Conservation (phyloP, 1,140 invertebrate species). For the Psilanteris sp. region DNA sequence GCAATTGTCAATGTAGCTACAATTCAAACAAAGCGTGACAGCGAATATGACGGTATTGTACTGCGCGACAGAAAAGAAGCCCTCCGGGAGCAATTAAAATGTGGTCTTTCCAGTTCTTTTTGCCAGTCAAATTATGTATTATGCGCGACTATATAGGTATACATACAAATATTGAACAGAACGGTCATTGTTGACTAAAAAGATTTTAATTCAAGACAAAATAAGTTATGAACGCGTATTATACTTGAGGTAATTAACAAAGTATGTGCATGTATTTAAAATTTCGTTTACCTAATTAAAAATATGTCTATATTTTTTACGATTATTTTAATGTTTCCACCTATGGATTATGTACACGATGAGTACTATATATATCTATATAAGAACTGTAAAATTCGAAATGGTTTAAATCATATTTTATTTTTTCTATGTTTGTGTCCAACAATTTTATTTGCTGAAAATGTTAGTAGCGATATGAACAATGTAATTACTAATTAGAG, state of each 20-base stretch:
- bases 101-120: constrained; percentile 58
- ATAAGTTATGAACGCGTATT: constrained; percentile 8
- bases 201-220: constrained; percentile 21
- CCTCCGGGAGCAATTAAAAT: constrained; percentile 69
- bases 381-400: too few relatives aligned
- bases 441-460: constrained; percentile 29
- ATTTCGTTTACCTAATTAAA: too few relatives aligned
- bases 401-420: background rate
- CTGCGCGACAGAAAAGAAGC: constrained; percentile 53
- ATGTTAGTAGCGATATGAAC: constrained; percentile 17
- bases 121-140: constrained; percentile 40
- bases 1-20: constrained; percentile 53
- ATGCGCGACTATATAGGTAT: constrained; percentile 25
- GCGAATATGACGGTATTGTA: constrained; percentile 56
- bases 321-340: constrained; percentile 4
- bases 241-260: constrained; percentile 16
- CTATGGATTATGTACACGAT: too few relatives aligned
- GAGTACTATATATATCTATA: too few relatives aligned
- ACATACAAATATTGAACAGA: constrained; percentile 22
- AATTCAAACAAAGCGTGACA: constrained; percentile 55
- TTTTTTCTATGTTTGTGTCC: background rate
- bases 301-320: too few relatives aligned
- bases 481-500: constrained; percentile 55
- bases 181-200: constrained; percentile 34
- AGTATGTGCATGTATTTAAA: background rate